Percentiles rank a stretch among this genome's conserved stretches.
Conservation (phyloP, 1,140 invertebrate species). For the Whitmania pigra region DNA sequence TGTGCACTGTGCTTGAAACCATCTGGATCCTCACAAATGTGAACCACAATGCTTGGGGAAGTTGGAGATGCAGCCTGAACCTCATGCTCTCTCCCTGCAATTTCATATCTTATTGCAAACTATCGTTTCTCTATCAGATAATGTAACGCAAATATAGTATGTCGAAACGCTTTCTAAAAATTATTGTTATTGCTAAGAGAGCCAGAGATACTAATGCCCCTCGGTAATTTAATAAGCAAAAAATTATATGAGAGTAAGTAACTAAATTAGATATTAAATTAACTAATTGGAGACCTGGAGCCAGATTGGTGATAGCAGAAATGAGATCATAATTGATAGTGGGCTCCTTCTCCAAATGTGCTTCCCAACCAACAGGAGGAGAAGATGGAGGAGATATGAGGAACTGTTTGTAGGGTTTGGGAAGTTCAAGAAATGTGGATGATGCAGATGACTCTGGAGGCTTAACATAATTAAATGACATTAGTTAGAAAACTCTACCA, state of each 20-base stretch:
- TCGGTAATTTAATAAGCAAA: no score
- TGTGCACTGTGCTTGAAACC: slow-evolving; percentile 27
- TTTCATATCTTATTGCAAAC: neutral
- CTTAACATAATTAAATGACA: neutral
- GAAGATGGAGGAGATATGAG: slow-evolving; percentile 94
- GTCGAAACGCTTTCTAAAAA: no score
- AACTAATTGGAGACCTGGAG: slow-evolving; percentile 54
- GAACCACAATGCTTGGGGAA: slow-evolving; percentile 78
- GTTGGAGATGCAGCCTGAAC: slow-evolving; percentile 52
- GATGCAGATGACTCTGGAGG: slow-evolving; percentile 12
- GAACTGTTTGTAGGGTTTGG: slow-evolving; percentile 90
- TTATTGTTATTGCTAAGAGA: no score
- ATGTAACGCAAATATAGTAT: no score
- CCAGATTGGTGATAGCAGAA: slow-evolving; percentile 72
- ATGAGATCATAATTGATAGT: slow-evolving; percentile 85
- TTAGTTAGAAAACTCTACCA: neutral
- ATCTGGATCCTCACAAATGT: slow-evolving; percentile 50
- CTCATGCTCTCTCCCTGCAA: slow-evolving; percentile 26
- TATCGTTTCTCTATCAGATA: no score
- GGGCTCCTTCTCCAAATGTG: slow-evolving; percentile 71
- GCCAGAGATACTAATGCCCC: no score
- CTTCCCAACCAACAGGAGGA: slow-evolving; percentile 90
- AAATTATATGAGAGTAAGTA: neutral
- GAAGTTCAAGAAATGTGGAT: slow-evolving; percentile 62
- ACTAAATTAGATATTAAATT: neutral